These are phyloP conservation scores for Poecilia velifera DNA, from an alignment of 2,797 vertebrate species.

Conservation along the genomic window DNA sequence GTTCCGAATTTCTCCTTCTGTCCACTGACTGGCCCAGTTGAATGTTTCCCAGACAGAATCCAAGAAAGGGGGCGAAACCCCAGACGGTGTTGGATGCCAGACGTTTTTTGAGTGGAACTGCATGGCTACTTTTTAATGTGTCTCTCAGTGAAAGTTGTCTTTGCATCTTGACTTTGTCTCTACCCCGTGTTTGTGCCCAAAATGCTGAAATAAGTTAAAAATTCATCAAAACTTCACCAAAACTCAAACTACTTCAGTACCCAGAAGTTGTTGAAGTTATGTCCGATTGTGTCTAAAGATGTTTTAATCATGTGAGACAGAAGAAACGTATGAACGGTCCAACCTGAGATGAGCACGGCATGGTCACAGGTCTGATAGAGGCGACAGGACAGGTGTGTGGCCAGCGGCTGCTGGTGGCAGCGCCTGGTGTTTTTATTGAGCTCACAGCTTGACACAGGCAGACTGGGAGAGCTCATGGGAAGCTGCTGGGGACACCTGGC, in stretches of 20 bases:
- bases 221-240: not conserved
- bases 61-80: no score
- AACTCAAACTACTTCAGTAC: not conserved
- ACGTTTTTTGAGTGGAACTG: no score
- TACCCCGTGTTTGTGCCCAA: not conserved
- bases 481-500: slow-evolving; percentile 79
- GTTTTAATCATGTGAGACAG: not conserved
- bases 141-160: not conserved
- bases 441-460: slow-evolving; percentile 83
- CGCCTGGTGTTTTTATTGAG: slow-evolving; percentile 86
- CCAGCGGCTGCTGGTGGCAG: slow-evolving; percentile 83
- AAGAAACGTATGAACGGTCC: not conserved
- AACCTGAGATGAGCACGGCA: slow-evolving; percentile 84
- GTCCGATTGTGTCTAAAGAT: not conserved
- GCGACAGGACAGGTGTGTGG: slow-evolving; percentile 82
- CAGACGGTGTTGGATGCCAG: no score
- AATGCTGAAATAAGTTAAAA: not conserved
- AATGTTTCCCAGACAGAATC: no score
- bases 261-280: no score
- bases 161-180: not conserved
- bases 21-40: no score
- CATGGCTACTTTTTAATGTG: not conserved
- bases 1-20: no score
- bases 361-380: slow-evolving; percentile 89
- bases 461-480: slow-evolving; percentile 62